These are phyloP conservation scores for Panorpa germanica DNA, from an alignment of 2,888 invertebrate species.

Conservation along the genomic window DNA sequence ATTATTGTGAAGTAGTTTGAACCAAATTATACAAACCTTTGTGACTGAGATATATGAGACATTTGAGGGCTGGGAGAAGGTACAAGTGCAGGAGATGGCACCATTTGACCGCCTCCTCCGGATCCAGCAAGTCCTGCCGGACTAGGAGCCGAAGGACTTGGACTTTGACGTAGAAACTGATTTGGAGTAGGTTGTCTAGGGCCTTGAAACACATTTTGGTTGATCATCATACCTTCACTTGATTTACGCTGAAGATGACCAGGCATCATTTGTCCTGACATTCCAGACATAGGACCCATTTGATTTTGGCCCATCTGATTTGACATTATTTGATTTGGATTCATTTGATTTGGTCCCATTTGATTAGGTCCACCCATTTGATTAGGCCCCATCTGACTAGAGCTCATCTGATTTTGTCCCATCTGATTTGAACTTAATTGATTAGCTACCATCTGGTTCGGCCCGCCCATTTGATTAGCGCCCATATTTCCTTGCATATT, in stretches of 20 bases:
- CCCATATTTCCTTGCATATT: constrained; percentile 28
- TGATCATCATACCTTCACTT: constrained; percentile 21
- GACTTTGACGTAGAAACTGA: constrained; percentile 63
- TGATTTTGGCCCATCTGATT: constrained; percentile 18
- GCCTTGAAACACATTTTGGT: constrained; percentile 27
- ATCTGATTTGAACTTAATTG: constrained; percentile 25
- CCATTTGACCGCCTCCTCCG: constrained; percentile 38
- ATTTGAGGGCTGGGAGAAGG: constrained; percentile 48
- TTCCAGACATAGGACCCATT: constrained; percentile 26
- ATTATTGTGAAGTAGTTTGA: no score
- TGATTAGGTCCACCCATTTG: constrained; percentile 16
- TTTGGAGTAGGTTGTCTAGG: constrained; percentile 48
- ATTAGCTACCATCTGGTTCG: constrained; percentile 20
- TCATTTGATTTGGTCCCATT: constrained; percentile 19
- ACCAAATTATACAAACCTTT: constrained; percentile 31
- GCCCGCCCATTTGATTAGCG: constrained; percentile 17
- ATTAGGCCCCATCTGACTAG: constrained; percentile 13
- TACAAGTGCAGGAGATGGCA: constrained; percentile 46
- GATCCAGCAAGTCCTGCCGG: constrained; percentile 31
- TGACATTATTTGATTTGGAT: constrained; percentile 12
- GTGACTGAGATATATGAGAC: constrained; percentile 32
- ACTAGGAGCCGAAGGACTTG: constrained; percentile 56
- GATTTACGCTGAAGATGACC: constrained; percentile 19
- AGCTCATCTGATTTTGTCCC: constrained; percentile 27
- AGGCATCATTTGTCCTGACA: constrained; percentile 26